Conservation (phyloP, 2,113 vertebrate species). For the Silurus glanis region DNA sequence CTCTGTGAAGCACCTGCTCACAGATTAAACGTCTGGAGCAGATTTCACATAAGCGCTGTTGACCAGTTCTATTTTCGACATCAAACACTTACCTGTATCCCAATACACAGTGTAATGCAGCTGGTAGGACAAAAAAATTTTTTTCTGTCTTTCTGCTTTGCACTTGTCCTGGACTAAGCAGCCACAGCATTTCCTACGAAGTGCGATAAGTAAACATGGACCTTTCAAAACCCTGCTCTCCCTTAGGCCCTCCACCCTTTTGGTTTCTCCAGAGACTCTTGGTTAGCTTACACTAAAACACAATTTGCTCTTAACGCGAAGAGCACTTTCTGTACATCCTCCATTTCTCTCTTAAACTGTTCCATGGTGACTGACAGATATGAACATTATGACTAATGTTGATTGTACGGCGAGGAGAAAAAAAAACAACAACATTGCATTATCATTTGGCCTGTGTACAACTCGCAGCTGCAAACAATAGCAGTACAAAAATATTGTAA, state of each 20-base stretch:
- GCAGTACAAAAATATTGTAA: slow-evolving; percentile 58
- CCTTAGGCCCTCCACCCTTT: slow-evolving; percentile 68
- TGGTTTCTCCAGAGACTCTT: slow-evolving; percentile 64
- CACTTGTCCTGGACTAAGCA: slow-evolving; percentile 63
- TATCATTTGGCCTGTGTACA: slow-evolving; percentile 27
- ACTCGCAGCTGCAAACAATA: slow-evolving; percentile 65
- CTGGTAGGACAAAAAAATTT: background rate
- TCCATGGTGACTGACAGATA: slow-evolving; percentile 24
- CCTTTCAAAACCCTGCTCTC: slow-evolving; percentile 59
- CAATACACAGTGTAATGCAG: background rate
- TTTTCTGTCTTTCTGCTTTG: slow-evolving; percentile 4
- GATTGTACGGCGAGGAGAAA: slow-evolving; percentile 38
- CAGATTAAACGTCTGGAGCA: background rate
- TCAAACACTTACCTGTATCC: slow-evolving; percentile 39
- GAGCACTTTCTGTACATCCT: slow-evolving; percentile 46
- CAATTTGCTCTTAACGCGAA: slow-evolving; percentile 67
- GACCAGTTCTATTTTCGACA: slow-evolving; percentile 41
- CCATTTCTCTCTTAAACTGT: slow-evolving; percentile 23
- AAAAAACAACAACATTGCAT: background rate
- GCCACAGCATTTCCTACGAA: slow-evolving; percentile 70
- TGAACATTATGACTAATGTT: slow-evolving; percentile 1
- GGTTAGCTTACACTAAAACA: slow-evolving; percentile 73
- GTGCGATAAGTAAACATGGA: slow-evolving; percentile 72
- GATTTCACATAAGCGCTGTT: background rate
- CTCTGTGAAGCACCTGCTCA: slow-evolving; percentile 23